Base-by-base conservation (phyloP, 1,140 invertebrate genomes). In the Dreissena polymorpha region DNA sequence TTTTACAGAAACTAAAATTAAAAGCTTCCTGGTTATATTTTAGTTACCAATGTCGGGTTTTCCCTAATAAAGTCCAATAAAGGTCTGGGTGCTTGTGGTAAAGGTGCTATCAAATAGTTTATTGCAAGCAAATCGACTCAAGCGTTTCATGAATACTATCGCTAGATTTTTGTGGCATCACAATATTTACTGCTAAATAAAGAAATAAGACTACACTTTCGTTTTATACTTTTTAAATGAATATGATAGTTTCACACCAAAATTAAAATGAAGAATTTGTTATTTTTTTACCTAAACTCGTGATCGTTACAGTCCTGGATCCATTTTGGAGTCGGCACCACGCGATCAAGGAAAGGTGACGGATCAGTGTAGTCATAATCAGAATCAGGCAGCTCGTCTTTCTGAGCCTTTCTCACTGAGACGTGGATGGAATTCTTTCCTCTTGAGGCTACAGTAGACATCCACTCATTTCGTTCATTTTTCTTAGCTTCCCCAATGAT, bases 311-410 rank as follows among this genome's bases (percentile, higher is more conserved):
- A 79, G 51, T 79, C 77, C 55, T 70, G 68, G 18, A 71, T 63
- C 77, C 77, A 79, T 71, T 79, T 79, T 21, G 77, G 77, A 57
- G 70, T 71, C 0, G 68, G 68, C 10, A 60, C 55, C 7, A 63
- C 8, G n/a, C 65, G 12, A 25, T 79, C 77, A 16, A 79, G 18
- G 39, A 79, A 79, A n/a, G 77, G 57, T 10, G 27, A 39, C 10
- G 77, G 77, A 25, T 79, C 77, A n/a, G 55, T 70, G n/a, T 79
- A 79, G 21, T 77, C 74, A 51, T 77, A 77, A 77, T 77, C 74
- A 13, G 57, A 60, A 67, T 77, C 74, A 6, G 14, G 14, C 2
- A 12, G 29, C 8, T 16, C 25, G n/a, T 65, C 29, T 50, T 67
- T 25, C 29, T 51, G 16, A 16, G 63, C 13, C 12, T 50, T 14